Base-by-base conservation (phyloP, 2,113 vertebrate genomes). In the Synodontis membranacea region DNA sequence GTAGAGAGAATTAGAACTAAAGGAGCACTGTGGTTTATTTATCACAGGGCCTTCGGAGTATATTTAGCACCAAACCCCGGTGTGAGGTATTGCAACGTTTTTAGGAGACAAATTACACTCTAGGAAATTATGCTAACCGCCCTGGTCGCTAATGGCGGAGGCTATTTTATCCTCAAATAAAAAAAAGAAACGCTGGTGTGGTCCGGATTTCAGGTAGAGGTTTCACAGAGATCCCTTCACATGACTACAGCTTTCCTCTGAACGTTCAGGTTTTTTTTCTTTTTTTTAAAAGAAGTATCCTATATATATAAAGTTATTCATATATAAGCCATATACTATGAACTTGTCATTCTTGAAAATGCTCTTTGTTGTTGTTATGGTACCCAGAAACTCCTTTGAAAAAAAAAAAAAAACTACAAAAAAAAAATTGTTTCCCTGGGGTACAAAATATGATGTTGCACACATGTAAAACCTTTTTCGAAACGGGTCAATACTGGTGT, bases 11-110 rank as follows among this genome's bases (percentile, higher is more conserved):
- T 86, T 83, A 81, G 54, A 68, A 64, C 64, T 25, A 62, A 88
- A 86, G 50, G n/a, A 86, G 81, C 52, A 58, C 44, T 31, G 66
- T 6, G n/a, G 42, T 85, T 84, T 88, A 72, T 87, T 87, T 87
- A 87, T 72, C 6, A 56, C 70, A 54, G 17, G 70, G 70, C 58
- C 78, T 83, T 80, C 58, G 42, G 58, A 60, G 62, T 82, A 81
- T 76, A 82, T 64, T 80, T 82, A 88, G 82, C 74, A 58, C 37
- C 50, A 48, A 46, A 82, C 44, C 58, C 48, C 44, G 84, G 58
- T 54, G 46, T 66, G 37, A 75, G 48, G 58, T 44, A 76, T 76
- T 76, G 68, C 80, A 87, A 52, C 39, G 44, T 68, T 76, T 86
- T 86, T 48, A 44, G 7, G 70, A 82, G 80, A 83, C 58, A 83